Percentiles rank a stretch among this genome's conserved stretches.
Conservation (phyloP, 2,797 vertebrate species). For the Hoplostethus mediterraneus region DNA sequence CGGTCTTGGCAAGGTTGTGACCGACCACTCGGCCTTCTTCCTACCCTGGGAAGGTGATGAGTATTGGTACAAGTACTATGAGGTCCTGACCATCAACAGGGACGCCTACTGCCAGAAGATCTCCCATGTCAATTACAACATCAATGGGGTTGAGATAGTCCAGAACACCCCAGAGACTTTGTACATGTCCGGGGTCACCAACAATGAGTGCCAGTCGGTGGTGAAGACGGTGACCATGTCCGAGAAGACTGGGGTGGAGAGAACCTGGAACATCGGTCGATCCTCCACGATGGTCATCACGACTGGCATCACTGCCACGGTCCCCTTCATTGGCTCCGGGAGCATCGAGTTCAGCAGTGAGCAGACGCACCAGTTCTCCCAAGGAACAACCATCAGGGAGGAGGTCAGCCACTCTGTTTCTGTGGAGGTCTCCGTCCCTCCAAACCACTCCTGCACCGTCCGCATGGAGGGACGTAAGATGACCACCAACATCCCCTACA, state of each 20-base stretch:
- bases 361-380: slow-evolving; percentile 33
- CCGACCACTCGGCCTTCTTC: slow-evolving; percentile 61
- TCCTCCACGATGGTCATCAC: slow-evolving; percentile 44
- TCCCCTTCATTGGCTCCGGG: slow-evolving; percentile 35
- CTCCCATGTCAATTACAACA: slow-evolving; percentile 55
- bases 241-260: slow-evolving; percentile 41
- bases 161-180: slow-evolving; percentile 57
- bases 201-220: slow-evolving; percentile 45
- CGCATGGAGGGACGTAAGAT: slow-evolving; percentile 61
- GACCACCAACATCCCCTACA: slow-evolving; percentile 63
- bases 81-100: slow-evolving; percentile 65
- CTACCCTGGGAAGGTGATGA: slow-evolving; percentile 61
- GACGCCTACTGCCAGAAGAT: slow-evolving; percentile 52
- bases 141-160: slow-evolving; percentile 38
- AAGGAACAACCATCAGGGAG: slow-evolving; percentile 51
- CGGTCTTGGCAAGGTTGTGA: slow-evolving; percentile 72
- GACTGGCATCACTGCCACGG: slow-evolving; percentile 27
- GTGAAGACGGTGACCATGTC: slow-evolving; percentile 45
- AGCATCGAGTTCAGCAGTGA: slow-evolving; percentile 33
- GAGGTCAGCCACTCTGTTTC: slow-evolving; percentile 40
- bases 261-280: slow-evolving; percentile 60
- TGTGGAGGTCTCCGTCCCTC: slow-evolving; percentile 45
- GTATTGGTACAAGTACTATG: slow-evolving; percentile 65
- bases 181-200: slow-evolving; percentile 41
- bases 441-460: slow-evolving; percentile 63